phyloP scores from a whole-genome alignment of 2,888 invertebrate species.

The Torymus aiolomorphi region DNA sequence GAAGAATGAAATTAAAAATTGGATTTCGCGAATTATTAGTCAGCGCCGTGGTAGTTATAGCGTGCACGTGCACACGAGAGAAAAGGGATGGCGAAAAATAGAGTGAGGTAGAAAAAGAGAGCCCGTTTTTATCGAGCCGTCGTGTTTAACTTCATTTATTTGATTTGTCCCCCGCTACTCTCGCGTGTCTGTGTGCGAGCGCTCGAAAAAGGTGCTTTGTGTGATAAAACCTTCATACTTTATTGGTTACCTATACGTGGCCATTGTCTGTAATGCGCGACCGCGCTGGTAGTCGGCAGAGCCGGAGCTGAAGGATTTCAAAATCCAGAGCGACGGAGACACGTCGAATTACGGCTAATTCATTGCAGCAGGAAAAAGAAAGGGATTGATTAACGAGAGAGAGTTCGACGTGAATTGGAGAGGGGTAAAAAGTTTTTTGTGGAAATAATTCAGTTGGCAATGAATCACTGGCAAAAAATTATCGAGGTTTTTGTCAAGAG shows the following conservation, averaged over 20 bases:
- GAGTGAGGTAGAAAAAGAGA: not conserved
- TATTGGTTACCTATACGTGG: constrained; percentile 36
- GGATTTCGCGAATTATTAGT: no score
- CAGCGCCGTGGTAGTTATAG: no score
- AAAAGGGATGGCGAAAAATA: constrained; percentile 11
- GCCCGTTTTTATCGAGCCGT: constrained; percentile 35
- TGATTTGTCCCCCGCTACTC: constrained; percentile 28
- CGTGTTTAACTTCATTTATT: constrained; percentile 44
- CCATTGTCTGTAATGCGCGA: constrained; percentile 23
- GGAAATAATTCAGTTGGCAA: no score
- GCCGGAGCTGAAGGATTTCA: not conserved
- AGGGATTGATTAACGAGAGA: no score
- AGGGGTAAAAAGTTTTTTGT: no score
- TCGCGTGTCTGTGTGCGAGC: not conserved
- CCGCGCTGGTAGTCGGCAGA: no score
- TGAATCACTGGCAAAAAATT: no score
- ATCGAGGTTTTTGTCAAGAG: no score
- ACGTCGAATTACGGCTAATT: not conserved
- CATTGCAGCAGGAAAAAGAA: no score
- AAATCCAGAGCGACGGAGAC: not conserved
- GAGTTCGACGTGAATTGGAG: no score
- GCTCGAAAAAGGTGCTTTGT: constrained; percentile 31
- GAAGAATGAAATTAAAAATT: no score
- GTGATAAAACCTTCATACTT: constrained; percentile 37
- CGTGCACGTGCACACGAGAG: not conserved